Base-by-base conservation (phyloP, 2,113 vertebrate species). In the Drymodes brunneopygia region DNA sequence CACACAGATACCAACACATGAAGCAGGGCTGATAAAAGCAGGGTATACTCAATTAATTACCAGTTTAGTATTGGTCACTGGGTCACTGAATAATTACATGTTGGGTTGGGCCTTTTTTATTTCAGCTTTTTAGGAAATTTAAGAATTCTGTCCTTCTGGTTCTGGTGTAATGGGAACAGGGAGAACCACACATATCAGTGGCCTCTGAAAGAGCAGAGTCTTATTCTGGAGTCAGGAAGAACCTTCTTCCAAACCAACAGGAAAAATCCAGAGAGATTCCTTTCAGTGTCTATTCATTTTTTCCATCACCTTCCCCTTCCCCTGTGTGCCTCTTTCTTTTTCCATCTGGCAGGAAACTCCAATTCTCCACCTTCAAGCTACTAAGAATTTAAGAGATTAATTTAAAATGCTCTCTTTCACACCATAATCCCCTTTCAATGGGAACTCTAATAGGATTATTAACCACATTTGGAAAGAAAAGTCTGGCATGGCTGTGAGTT, bases 391-490 rank as follows among this genome's bases (percentile, higher is more conserved):
- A 79, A 75, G 42, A 95, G 54, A 77, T 83, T 77, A 73, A 70
- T 88, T 96, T 94, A 51, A 95, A 96, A 90, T 29, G 35, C 15
- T 73, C 81, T 84, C n/a, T 84, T 92, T 80, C 81, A 92, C 38
- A 80, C 64, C 57, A 40, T 71, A 93, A 91, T 86, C n/a, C 28
- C 35, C 28, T 90, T 93, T 88, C 71, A 93, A 2, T 64, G 35
- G 35, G 14, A 82, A 66, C 7, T 6, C 13, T 88, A 87, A 93
- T 73, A 88, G 67, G 40, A 90, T 91, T 85, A 90, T 75, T 80
- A 92, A 72, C 51, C 33, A 89, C 82, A 64, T 86, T 62, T 61
- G 51, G 22, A 91, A 44, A 88, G 29, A 62, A 86, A 90, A 45
- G 4, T 48, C 67, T 92, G 61, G 38, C 66, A 81, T 24, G 11